These are phyloP conservation scores for Dipodomys spectabilis DNA, from an alignment of 2,113 vertebrate species.

Conservation along the genomic window DNA sequence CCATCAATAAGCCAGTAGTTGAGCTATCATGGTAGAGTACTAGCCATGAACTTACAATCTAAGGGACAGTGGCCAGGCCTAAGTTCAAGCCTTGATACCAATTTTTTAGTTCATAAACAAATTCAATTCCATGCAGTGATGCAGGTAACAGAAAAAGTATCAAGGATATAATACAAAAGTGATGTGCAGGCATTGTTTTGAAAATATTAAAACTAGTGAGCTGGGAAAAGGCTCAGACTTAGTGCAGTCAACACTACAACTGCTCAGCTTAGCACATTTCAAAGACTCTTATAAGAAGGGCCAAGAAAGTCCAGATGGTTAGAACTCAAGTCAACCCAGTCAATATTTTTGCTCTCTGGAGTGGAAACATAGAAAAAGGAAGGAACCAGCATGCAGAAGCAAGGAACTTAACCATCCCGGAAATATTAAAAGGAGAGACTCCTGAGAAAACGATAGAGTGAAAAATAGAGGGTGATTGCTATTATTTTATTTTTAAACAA, in stretches of 20 bases:
- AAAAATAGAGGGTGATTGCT: neutral
- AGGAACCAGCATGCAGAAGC: neutral
- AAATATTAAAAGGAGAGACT: too few relatives aligned
- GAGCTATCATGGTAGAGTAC: too few relatives aligned
- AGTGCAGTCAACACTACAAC: neutral
- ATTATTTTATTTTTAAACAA: slow-evolving; percentile 33
- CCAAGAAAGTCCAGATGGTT: neutral
- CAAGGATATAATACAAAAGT: neutral
- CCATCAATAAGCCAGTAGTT: too few relatives aligned
- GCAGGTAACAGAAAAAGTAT: neutral
- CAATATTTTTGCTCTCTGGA: neutral
- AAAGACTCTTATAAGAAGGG: neutral
- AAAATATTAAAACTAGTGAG: neutral
- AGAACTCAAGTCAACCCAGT: neutral
- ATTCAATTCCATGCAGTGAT: neutral
- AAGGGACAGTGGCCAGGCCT: too few relatives aligned
- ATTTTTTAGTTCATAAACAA: neutral
- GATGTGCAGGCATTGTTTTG: neutral
- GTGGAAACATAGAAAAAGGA: neutral
- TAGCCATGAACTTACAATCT: too few relatives aligned
- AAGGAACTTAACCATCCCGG: neutral
- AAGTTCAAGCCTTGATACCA: too few relatives aligned
- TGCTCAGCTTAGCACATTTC: neutral
- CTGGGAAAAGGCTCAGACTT: neutral
- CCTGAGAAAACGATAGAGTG: neutral